Evolutionary conservation across 2,797 vertebrate genomes (phyloP).

Genomic region (Poliocrania exsul): DNA sequence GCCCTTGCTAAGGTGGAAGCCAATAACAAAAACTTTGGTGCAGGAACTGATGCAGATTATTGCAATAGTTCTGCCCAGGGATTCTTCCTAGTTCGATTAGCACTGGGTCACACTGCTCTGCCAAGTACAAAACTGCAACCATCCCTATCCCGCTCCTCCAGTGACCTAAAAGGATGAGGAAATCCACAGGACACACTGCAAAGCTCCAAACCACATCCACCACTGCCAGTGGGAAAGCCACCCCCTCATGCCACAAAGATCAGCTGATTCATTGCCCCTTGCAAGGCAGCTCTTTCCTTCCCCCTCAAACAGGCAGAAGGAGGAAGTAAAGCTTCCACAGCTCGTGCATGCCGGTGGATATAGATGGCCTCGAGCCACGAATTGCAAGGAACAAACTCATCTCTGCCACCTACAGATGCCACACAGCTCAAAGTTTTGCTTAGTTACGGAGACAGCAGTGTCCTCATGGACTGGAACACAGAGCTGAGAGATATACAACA

Average conservation of each 20-base stretch:
- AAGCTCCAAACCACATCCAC: accelerated
- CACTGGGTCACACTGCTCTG: background rate
- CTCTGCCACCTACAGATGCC: background rate
- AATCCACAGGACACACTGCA: background rate
- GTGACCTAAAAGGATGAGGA: background rate
- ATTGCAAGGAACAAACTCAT: background rate
- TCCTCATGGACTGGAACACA: background rate
- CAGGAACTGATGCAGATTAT: background rate
- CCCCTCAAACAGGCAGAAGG: background rate
- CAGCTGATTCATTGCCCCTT: accelerated
- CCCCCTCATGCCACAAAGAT: accelerated
- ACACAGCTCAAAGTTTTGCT: background rate
- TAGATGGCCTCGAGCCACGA: accelerated
- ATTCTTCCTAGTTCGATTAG: background rate
- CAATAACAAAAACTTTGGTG: background rate
- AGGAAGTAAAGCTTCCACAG: background rate
- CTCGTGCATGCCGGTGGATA: accelerated
- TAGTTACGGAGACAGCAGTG: background rate
- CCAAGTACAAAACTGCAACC: background rate
- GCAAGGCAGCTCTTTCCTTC: background rate
- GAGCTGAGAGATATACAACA: background rate
- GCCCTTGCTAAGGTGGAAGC: background rate
- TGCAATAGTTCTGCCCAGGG: background rate
- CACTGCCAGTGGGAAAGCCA: accelerated
- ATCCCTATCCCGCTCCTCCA: background rate